A percentile compares a stretch with the other conserved stretches of the same genome.
These are phyloP conservation scores for Philypnodon macrostomus DNA, from an alignment of 2,797 vertebrate genomes.

Conservation along the genomic window DNA sequence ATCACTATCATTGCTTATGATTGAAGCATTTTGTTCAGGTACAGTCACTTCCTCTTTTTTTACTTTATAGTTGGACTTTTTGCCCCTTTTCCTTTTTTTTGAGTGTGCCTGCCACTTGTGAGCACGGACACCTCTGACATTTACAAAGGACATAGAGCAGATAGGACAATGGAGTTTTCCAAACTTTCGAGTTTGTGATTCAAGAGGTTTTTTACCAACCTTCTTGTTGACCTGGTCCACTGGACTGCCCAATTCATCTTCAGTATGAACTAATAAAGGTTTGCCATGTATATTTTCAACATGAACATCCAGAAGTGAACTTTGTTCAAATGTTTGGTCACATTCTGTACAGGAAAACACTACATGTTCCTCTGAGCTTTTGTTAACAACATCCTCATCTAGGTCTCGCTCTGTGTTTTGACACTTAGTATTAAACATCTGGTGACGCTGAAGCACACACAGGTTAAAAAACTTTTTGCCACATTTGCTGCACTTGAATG, in stretches of 20 bases:
- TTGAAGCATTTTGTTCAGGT: neutral
- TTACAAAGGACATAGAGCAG: constrained; percentile 71
- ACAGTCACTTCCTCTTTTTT: constrained; percentile 5
- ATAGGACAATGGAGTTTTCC: constrained; percentile 65
- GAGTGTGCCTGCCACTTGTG: constrained; percentile 79
- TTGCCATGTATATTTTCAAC: constrained; percentile 45
- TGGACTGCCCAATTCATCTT: constrained; percentile 10
- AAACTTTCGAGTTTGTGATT: constrained; percentile 16
- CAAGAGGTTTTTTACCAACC: neutral
- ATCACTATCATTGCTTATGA: neutral
- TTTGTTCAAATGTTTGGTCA: constrained; percentile 44
- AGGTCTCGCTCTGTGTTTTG: constrained; percentile 30
- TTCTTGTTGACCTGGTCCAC: constrained; percentile 1
- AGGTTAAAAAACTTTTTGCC: constrained; percentile 73
- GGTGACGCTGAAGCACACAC: constrained; percentile 69
- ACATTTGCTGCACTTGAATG: constrained; percentile 70
- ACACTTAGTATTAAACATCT: constrained; percentile 58
- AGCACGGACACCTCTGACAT: constrained; percentile 71
- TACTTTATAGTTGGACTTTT: constrained; percentile 5
- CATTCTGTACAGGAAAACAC: constrained; percentile 48
- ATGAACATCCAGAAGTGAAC: constrained; percentile 45
- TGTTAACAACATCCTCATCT: neutral
- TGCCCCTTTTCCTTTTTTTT: constrained; percentile 20
- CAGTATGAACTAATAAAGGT: constrained; percentile 9
- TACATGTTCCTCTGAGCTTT: neutral